Percentiles rank a stretch among this genome's conserved stretches.
phyloP scores from a whole-genome alignment of 2,113 vertebrate species.

The Vulpes ferrilata region DNA sequence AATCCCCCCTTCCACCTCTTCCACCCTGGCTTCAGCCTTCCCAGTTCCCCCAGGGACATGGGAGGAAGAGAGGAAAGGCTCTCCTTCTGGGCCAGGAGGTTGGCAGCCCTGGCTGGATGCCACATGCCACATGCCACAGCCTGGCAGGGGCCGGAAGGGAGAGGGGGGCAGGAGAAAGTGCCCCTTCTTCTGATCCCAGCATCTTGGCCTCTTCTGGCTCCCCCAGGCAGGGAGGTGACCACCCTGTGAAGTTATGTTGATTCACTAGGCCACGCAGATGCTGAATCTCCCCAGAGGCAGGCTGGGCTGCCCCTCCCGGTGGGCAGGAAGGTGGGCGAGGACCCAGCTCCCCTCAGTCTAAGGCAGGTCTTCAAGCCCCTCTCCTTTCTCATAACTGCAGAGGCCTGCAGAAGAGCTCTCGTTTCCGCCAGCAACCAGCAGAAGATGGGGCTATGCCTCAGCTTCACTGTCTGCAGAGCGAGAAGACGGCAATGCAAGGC shows the following conservation, averaged over 20 bases:
- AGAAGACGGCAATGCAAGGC: not conserved
- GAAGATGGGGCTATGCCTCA: not conserved
- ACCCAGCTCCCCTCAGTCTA: not conserved
- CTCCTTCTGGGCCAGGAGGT: not conserved
- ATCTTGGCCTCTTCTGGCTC: not conserved
- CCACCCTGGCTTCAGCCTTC: not conserved
- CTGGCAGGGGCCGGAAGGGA: not conserved
- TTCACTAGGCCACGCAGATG: not conserved
- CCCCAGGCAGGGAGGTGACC: not conserved
- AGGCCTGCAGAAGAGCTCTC: not conserved
- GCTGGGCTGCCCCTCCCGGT: not conserved
- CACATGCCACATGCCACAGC: not conserved
- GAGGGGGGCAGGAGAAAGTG: not conserved
- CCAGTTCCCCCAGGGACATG: not conserved
- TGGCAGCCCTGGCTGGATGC: not conserved
- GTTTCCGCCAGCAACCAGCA: not conserved
- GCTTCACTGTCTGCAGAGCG: not conserved
- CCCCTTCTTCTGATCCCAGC: not conserved
- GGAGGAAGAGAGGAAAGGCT: not conserved
- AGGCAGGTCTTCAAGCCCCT: not conserved
- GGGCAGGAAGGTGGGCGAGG: not conserved
- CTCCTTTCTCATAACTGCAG: not conserved
- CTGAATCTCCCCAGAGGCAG: not conserved
- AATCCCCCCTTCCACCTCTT: not conserved
- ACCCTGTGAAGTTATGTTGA: not conserved